phyloP scores from a whole-genome alignment of 2,888 invertebrate genomes.

The Rambutsinella grinnellia region DNA sequence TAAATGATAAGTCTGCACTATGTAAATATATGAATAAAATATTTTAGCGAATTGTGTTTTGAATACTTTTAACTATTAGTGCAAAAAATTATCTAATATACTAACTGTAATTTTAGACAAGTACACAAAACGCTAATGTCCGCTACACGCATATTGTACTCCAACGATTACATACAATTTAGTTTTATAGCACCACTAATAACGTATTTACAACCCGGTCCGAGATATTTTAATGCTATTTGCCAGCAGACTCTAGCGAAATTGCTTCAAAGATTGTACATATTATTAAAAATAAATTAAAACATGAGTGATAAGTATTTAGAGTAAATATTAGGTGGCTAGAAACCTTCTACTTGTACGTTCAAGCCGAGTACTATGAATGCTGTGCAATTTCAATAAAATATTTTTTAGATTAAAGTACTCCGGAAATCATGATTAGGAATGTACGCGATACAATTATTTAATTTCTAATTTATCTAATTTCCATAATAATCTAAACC shows the following conservation, averaged over 20 bases:
- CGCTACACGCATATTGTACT: background rate
- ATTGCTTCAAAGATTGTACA: background rate
- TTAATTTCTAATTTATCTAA: too few species aligned
- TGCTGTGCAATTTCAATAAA: conserved; percentile 42
- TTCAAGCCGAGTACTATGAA: conserved; percentile 8
- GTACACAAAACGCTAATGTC: background rate
- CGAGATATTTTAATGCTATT: background rate
- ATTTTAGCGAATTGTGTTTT: too few species aligned
- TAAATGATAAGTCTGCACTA: too few species aligned
- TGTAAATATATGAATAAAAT: too few species aligned
- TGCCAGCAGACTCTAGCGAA: background rate
- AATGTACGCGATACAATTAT: too few species aligned
- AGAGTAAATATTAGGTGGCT: background rate
- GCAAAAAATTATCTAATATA: too few species aligned
- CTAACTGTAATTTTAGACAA: too few species aligned
- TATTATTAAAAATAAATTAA: too few species aligned
- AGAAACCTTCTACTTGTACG: conserved; percentile 14
- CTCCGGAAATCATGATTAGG: too few species aligned
- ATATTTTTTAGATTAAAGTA: conserved; percentile 12
- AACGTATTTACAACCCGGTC: too few species aligned
- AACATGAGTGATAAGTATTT: background rate
- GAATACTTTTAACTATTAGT: too few species aligned
- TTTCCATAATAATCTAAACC: too few species aligned
- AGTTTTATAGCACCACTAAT: background rate
- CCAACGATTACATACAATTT: background rate